Evolutionary conservation across 2,113 vertebrate genomes (phyloP).

Genomic region (Gorilla gorilla): DNA sequence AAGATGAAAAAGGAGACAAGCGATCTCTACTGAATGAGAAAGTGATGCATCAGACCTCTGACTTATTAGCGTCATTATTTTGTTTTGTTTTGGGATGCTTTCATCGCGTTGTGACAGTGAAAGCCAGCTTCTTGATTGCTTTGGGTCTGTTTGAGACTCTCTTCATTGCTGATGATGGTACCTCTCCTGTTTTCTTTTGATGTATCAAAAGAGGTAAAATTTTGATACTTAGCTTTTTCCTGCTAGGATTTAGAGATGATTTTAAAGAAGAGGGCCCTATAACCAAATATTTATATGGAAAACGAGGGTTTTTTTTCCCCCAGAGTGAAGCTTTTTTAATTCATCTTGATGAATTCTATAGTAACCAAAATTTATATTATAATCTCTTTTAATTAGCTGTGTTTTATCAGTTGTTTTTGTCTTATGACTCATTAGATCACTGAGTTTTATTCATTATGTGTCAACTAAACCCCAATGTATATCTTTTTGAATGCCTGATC

Average conservation of each 20-base stretch:
- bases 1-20: not conserved
- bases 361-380: not conserved
- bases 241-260: not conserved
- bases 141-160: not conserved
- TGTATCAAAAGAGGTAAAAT: conserved; percentile 19
- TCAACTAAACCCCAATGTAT: not conserved
- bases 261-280: not conserved
- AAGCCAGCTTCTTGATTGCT: not conserved
- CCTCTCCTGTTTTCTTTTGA: not conserved
- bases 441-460: not conserved
- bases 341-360: not conserved
- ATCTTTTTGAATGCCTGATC: not conserved
- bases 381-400: not conserved
- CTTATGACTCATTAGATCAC: not conserved
- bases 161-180: not conserved
- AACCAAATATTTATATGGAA: not conserved
- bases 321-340: not conserved
- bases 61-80: not conserved
- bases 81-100: not conserved
- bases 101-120: not conserved
- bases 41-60: not conserved
- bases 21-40: not conserved
- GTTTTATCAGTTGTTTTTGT: conserved; percentile 6
- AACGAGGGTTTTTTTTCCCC: not conserved
- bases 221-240: not conserved